Evolutionary conservation across 2,113 vertebrate species (phyloP).

Genomic region (Plecotus auritus): DNA sequence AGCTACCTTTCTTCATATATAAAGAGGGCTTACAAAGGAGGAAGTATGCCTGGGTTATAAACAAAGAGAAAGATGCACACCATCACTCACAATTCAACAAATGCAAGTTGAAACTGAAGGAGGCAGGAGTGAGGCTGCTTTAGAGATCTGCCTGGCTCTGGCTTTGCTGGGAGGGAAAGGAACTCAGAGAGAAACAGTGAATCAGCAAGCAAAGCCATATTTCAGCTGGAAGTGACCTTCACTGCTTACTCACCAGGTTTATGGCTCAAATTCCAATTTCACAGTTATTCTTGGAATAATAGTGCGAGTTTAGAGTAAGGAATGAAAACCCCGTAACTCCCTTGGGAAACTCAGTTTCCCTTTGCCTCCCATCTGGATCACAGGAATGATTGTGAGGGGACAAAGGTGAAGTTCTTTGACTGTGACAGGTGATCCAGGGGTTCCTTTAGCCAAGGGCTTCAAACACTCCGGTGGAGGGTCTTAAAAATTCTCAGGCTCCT

Average conservation of each 20-base stretch:
- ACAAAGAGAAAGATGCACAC: neutral
- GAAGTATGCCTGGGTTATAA: neutral
- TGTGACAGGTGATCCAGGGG: neutral
- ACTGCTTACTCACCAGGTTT: neutral
- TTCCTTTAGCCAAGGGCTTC: neutral
- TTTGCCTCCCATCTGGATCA: constrained; percentile 14
- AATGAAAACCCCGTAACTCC: neutral
- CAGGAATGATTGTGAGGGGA: neutral
- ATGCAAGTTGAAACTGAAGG: neutral
- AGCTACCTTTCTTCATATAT: neutral
- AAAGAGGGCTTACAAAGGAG: constrained; percentile 17
- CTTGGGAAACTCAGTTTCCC: constrained; percentile 28
- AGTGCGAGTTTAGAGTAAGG: neutral
- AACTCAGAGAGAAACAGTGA: neutral
- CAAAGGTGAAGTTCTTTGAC: neutral
- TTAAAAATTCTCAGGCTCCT: neutral
- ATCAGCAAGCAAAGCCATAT: neutral
- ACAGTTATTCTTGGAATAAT: constrained; percentile 38
- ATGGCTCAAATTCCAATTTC: constrained; percentile 27
- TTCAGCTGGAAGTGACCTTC: constrained; percentile 17
- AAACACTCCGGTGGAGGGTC: neutral
- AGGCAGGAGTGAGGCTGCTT: neutral
- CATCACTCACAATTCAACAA: neutral
- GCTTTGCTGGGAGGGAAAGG: neutral
- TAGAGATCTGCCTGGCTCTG: neutral